phyloP scores from a whole-genome alignment of 2,113 vertebrate genomes.

The Ageneiosus marmoratus region DNA sequence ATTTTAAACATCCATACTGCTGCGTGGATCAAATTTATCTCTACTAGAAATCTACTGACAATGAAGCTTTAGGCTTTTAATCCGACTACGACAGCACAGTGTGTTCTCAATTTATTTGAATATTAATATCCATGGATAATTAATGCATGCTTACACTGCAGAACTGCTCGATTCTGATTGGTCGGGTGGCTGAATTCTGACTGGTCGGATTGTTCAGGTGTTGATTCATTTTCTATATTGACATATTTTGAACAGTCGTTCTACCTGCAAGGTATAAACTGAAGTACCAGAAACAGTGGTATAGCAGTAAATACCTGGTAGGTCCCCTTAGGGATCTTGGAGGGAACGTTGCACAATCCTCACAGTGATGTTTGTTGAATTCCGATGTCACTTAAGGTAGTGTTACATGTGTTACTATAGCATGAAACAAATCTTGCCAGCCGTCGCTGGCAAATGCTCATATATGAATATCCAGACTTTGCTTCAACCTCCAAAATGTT shows the following conservation, averaged over 20 bases:
- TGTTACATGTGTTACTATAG: too few relatives aligned
- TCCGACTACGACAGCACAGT: not conserved
- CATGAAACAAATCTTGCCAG: too few relatives aligned
- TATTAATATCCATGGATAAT: not conserved
- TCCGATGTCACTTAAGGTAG: too few relatives aligned
- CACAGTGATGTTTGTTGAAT: too few relatives aligned
- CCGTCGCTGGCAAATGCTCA: too few relatives aligned
- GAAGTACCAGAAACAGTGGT: too few relatives aligned
- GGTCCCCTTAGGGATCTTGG: too few relatives aligned
- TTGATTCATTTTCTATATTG: not conserved
- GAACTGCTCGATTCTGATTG: not conserved
- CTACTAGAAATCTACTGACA: not conserved
- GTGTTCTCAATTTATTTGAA: not conserved
- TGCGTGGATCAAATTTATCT: not conserved
- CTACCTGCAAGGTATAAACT: not conserved
- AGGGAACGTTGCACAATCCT: too few relatives aligned
- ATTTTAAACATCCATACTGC: constrained; percentile 19
- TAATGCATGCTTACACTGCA: not conserved
- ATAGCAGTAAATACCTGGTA: too few relatives aligned
- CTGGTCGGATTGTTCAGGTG: not conserved
- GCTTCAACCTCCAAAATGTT: too few relatives aligned
- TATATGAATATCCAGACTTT: too few relatives aligned
- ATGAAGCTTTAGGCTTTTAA: constrained; percentile 6
- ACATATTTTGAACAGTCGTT: not conserved
- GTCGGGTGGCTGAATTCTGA: not conserved